Percentiles rank a stretch among this genome's conserved stretches.
Conservation (phyloP, 2,888 invertebrate species). For the Drosophila mayaguana region DNA sequence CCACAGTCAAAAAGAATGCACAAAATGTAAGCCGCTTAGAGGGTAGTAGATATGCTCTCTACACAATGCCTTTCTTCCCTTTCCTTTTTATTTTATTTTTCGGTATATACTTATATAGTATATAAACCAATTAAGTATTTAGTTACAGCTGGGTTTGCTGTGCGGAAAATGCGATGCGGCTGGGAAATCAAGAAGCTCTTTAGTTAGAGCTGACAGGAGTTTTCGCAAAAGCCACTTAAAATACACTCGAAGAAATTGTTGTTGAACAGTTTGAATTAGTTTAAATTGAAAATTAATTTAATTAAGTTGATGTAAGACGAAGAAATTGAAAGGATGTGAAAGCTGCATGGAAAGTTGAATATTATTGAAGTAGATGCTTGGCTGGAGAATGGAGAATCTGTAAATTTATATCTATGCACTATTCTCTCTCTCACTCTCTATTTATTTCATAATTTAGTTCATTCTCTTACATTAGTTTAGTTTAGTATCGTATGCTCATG, state of each 20-base stretch:
- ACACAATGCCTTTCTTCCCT: slow-evolving; percentile 25
- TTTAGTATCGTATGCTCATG: too few relatives aligned
- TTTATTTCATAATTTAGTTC: background rate
- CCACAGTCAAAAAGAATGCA: slow-evolving; percentile 39
- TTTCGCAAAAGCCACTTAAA: slow-evolving; percentile 37
- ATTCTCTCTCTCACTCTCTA: background rate
- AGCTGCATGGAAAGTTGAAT: background rate
- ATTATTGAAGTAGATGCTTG: background rate
- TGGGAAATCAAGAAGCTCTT: slow-evolving; percentile 56
- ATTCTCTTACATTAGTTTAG: too few relatives aligned
- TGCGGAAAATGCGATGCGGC: slow-evolving; percentile 47
- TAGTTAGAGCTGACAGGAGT: slow-evolving; percentile 10
- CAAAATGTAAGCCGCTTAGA: slow-evolving; percentile 60
- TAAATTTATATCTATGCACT: background rate
- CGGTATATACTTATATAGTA: slow-evolving; percentile 14
- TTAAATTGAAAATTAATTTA: background rate
- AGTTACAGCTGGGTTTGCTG: slow-evolving; percentile 64
- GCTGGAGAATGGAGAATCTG: background rate
- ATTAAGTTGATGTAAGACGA: background rate
- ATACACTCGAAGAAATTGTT: slow-evolving; percentile 71
- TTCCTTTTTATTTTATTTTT: background rate
- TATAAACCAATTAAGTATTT: slow-evolving; percentile 77
- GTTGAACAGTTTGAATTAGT: slow-evolving; percentile 33
- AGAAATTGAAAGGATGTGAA: background rate
- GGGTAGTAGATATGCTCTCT: slow-evolving; percentile 39